phyloP scores from a whole-genome alignment of 2,888 invertebrate species.

The Athrips mouffetella region DNA sequence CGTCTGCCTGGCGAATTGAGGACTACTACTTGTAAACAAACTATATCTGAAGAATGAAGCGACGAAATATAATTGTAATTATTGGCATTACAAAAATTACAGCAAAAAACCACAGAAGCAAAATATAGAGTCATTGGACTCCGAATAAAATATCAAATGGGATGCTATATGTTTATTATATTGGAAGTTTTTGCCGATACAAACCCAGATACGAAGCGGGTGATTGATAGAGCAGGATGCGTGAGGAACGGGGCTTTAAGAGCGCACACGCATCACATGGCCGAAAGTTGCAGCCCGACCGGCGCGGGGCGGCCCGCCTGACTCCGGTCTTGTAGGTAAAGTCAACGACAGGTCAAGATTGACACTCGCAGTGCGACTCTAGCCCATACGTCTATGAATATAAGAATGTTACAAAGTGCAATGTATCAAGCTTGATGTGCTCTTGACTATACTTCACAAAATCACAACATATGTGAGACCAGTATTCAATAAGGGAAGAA shows the following conservation, averaged over 20 bases:
- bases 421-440: too few relatives aligned
- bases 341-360: constrained; percentile 7
- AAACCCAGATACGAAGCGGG: constrained; percentile 38
- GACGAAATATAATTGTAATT: too few relatives aligned
- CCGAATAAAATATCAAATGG: constrained; percentile 44
- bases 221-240: constrained; percentile 47
- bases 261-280: not conserved
- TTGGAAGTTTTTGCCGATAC: constrained; percentile 36
- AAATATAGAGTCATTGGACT: constrained; percentile 44
- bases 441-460: too few relatives aligned
- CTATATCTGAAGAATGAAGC: too few relatives aligned
- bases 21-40: too few relatives aligned
- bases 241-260: constrained; percentile 23
- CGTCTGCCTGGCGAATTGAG: too few relatives aligned
- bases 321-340: not conserved
- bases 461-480: too few relatives aligned
- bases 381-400: too few relatives aligned
- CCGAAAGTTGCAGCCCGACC: not conserved
- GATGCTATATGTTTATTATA: constrained; percentile 42
- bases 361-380: too few relatives aligned
- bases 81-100: not conserved
- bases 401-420: too few relatives aligned
- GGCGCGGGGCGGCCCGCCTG: not conserved
- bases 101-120: constrained; percentile 16
- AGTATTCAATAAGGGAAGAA: too few relatives aligned